Percentiles rank a stretch among this genome's conserved stretches.
Conservation (phyloP, 2,888 invertebrate species). For the Sphaerophoria rueppellii region DNA sequence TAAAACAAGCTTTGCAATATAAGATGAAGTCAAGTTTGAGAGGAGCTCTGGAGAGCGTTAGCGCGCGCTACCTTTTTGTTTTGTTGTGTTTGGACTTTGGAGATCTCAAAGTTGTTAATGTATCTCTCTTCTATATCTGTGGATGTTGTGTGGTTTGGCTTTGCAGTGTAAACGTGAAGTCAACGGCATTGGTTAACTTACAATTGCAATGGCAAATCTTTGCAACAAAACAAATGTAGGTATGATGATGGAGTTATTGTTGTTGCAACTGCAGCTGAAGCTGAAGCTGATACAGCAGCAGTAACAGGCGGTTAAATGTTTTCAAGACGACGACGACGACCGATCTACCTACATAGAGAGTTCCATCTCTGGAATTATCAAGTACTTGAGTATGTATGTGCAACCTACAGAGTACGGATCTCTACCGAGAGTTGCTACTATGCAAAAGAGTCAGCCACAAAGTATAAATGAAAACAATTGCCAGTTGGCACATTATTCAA, state of each 20-base stretch:
- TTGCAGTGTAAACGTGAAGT: conserved; percentile 50
- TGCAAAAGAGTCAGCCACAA: conserved; percentile 39
- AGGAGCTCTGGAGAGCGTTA: neutral
- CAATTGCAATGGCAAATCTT: conserved; percentile 68
- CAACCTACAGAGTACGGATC: conserved; percentile 55
- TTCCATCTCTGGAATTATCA: conserved; percentile 66
- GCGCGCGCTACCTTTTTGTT: conserved; percentile 50
- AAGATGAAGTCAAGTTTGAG: conserved; percentile 50
- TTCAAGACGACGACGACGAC: conserved; percentile 7
- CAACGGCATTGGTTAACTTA: conserved; percentile 64
- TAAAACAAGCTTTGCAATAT: conserved; percentile 67
- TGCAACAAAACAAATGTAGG: conserved; percentile 55
- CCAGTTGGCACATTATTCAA: conserved; percentile 55
- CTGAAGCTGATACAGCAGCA: conserved; percentile 39
- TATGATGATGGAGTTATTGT: conserved; percentile 61
- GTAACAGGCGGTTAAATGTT: conserved; percentile 29
- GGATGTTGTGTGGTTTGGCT: conserved; percentile 24
- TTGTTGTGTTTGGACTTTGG: conserved; percentile 23
- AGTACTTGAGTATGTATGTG: conserved; percentile 34
- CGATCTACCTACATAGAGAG: conserved; percentile 64
- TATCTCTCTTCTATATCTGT: conserved; percentile 15
- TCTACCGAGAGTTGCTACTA: conserved; percentile 40
- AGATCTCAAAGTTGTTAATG: conserved; percentile 30
- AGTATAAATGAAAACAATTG: conserved; percentile 62
- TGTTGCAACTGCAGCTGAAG: conserved; percentile 36